A percentile compares a stretch with the other conserved stretches of the same genome.
Conservation (phyloP, 2,888 invertebrate genomes). For the Empis stercorea region DNA sequence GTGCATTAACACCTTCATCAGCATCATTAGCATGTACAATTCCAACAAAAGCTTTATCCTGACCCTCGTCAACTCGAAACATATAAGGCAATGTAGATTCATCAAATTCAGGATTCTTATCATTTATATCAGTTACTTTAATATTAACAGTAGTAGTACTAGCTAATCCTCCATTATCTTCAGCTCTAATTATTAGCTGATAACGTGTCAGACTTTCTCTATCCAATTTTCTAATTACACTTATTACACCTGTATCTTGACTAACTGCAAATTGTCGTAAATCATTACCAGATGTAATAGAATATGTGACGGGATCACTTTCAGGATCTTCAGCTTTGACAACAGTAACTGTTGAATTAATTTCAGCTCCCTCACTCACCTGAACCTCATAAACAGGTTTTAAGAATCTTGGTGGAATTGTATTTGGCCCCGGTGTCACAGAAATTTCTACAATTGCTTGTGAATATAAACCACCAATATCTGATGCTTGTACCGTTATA, state of each 20-base stretch:
- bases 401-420: conserved; percentile 66
- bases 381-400: conserved; percentile 74
- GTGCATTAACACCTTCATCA: conserved; percentile 74
- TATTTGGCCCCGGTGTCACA: conserved; percentile 72
- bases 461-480: conserved; percentile 64
- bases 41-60: conserved; percentile 50
- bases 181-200: conserved; percentile 74
- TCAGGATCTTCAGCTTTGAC: conserved; percentile 81
- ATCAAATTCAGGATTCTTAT: conserved; percentile 83
- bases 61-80: conserved; percentile 68
- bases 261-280: conserved; percentile 79
- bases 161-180: conserved; percentile 70
- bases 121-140: conserved; percentile 81
- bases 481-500: conserved; percentile 71
- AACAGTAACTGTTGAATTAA: conserved; percentile 72
- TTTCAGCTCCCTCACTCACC: conserved; percentile 79
- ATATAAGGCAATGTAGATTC: conserved; percentile 56
- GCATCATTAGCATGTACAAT: conserved; percentile 73
- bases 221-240: conserved; percentile 72
- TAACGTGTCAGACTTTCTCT: conserved; percentile 81
- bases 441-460: conserved; percentile 78
- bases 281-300: conserved; percentile 79
- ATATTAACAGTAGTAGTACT: conserved; percentile 78
- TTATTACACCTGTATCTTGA: conserved; percentile 74
- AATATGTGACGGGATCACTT: conserved; percentile 73